These are phyloP conservation scores for Thermophis baileyi DNA, from an alignment of 2,113 vertebrate genomes.

Conservation along the genomic window DNA sequence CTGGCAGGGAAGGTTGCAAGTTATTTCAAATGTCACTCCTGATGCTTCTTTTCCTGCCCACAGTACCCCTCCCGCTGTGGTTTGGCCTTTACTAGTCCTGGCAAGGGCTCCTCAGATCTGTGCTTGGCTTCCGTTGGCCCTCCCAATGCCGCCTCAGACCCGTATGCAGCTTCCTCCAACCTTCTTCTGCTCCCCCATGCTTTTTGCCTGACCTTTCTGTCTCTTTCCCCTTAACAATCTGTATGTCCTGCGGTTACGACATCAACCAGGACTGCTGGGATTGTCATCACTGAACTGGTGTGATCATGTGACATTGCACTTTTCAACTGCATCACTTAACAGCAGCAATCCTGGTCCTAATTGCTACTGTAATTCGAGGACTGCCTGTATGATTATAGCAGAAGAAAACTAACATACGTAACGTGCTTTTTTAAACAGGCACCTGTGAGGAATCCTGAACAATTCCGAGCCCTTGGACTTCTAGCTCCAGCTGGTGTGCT, in stretches of 20 bases:
- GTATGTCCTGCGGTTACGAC: neutral
- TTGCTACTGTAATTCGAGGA: neutral
- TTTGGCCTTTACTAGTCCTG: neutral
- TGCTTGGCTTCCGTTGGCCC: neutral
- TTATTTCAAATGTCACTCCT: neutral
- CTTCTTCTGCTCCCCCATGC: neutral
- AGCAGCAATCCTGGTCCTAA: neutral
- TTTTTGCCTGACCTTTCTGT: neutral
- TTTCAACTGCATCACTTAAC: neutral
- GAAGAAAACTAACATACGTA: neutral
- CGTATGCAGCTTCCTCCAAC: neutral
- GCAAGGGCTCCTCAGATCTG: neutral
- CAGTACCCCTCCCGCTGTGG: neutral
- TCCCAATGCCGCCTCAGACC: neutral
- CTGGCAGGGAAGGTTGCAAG: neutral
- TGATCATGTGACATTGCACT: neutral
- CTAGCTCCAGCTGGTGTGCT: constrained; percentile 87
- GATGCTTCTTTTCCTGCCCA: neutral
- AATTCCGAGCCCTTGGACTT: constrained; percentile 86
- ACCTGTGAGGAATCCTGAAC: constrained; percentile 85
- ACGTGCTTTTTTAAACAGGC: constrained; percentile 71
- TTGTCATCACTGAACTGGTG: neutral
- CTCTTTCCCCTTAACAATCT: neutral
- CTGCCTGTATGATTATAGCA: neutral
- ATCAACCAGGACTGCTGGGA: neutral